Evolutionary conservation across 2,113 vertebrate genomes (phyloP).

Genomic region (Puma concolor): DNA sequence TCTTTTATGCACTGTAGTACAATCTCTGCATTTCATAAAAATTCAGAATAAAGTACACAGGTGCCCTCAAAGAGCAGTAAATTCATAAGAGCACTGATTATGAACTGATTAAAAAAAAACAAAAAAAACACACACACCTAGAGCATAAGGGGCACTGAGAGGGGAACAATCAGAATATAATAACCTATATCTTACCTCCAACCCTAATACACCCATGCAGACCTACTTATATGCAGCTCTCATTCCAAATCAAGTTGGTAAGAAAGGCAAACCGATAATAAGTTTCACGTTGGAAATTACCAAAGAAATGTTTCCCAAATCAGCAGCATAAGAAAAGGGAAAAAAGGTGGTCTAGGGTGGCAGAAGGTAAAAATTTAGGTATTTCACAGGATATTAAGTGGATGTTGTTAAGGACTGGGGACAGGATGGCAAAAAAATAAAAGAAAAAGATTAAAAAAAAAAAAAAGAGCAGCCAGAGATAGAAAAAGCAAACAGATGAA

Average conservation of each 20-base stretch:
- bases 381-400: conserved; percentile 45
- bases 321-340: background rate
- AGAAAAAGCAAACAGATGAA: background rate
- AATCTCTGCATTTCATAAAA: background rate
- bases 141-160: background rate
- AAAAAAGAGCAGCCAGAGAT: background rate
- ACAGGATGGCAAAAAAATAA: background rate
- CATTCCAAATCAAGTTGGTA: conserved; percentile 28
- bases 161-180: background rate
- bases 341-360: background rate
- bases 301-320: background rate
- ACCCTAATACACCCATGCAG: background rate
- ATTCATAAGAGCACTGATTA: background rate
- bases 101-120: background rate
- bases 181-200: background rate
- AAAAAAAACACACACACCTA: background rate
- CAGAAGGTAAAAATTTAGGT: background rate
- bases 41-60: conserved; percentile 23
- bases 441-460: background rate
- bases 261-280: background rate
- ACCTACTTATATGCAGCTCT: background rate
- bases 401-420: background rate
- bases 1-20: background rate
- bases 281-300: background rate
- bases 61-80: background rate